Evolutionary conservation across 2,113 vertebrate species (phyloP), one percentile per base, ranked within the genome.

Genomic region (Bufo bufo): DNA sequence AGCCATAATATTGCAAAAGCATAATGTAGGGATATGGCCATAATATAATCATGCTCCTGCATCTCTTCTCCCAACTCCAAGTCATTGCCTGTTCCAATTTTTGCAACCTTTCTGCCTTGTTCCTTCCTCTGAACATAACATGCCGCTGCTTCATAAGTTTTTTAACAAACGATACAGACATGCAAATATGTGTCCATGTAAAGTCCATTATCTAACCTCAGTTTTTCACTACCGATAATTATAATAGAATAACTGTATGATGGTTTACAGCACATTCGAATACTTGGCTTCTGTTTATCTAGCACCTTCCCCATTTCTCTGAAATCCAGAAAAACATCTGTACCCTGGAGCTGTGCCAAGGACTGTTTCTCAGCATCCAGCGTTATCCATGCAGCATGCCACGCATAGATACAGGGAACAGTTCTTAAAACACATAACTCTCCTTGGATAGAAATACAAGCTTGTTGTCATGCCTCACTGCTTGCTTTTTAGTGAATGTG

Each of bases 351-450:
- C 47, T 54, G n/a, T 17, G 66, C 69, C 83, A 85, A 63, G 33
- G 56, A 23, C 56, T 59, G 58, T 65, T 84, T 72, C 49, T 72
- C 71, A 19, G 19, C 71, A 47, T 47, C 6, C 69, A 85, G 56
- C 71, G 12, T 14, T 84, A 66, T 10, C 23, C 66, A 84, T 16
- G 8, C 11, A 50, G 74, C 84, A 63, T 85, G 19, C 72, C 84
- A 61, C 45, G 56, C 54, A 61, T 74, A 75, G 69, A 75, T 75
- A 85, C 52, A 7, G 20, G 61, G 84, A 85, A 75, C 84, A 79
- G 58, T 58, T n/a, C 58, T 23, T 43, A 19, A 4, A 23, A 47
- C 33, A 86, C 12, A 77, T 77, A 86, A 69, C 66, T 80, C 75
- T 66, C 47, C 56, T 69, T 33, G 11, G n/a, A 86, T 65, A 52